phyloP scores from a whole-genome alignment of 37 sponge, comb jelly and placozoan species.

The Agelas oroides region DNA sequence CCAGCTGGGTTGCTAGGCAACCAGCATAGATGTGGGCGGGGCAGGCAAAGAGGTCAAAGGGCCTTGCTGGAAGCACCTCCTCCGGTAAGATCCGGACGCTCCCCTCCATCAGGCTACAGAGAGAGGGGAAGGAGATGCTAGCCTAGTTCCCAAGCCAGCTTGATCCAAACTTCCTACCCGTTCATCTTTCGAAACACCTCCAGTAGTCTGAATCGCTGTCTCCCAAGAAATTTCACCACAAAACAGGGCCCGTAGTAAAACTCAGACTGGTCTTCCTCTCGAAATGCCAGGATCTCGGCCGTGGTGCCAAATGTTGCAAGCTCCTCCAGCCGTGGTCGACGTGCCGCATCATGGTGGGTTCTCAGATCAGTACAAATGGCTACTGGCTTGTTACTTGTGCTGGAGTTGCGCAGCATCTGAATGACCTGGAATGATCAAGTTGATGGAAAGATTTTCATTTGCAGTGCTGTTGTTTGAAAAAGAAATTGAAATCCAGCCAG shows the following conservation, averaged over 20 bases:
- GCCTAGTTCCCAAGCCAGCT: too few relatives aligned
- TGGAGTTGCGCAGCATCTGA: conserved; percentile 45
- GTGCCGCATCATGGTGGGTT: too few relatives aligned
- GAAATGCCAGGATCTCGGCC: conserved; percentile 74
- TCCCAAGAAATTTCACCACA: conserved; percentile 68
- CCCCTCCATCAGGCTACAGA: conserved; percentile 56
- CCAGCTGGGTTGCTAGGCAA: conserved; percentile 13
- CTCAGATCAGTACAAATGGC: conserved; percentile 64
- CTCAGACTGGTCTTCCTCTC: conserved; percentile 46
- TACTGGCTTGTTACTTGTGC: conserved; percentile 35
- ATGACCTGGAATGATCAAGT: conserved; percentile 59
- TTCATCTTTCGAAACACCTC: conserved; percentile 47
- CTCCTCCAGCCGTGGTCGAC: conserved; percentile 66
- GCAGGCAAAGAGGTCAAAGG: conserved; percentile 54
- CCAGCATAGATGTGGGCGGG: conserved; percentile 44
- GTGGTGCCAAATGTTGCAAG: conserved; percentile 69
- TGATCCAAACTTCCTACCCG: conserved; percentile 34
- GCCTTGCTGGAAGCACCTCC: conserved; percentile 45
- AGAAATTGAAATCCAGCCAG: too few relatives aligned
- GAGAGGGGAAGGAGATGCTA: neutral
- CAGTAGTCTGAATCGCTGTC: conserved; percentile 69
- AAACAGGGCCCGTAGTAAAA: conserved; percentile 41
- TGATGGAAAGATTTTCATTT: too few relatives aligned
- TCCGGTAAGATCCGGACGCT: conserved; percentile 67
- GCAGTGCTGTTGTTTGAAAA: too few relatives aligned